phyloP scores from a whole-genome alignment of 2,113 vertebrate species.

The Pelobates fuscus region DNA sequence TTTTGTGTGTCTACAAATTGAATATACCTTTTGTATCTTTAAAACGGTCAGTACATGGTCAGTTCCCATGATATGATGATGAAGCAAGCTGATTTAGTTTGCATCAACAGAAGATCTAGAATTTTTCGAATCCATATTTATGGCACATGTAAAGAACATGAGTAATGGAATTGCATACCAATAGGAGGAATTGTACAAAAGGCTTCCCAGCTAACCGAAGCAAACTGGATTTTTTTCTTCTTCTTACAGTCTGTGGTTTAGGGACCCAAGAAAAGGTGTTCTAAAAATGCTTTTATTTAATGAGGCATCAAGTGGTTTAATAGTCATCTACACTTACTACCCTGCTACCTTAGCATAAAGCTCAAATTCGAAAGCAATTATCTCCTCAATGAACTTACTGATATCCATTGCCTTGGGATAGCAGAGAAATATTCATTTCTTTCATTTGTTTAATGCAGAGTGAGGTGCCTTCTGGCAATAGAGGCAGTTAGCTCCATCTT shows the following conservation, averaged over 20 bases:
- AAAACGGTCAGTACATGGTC: no score
- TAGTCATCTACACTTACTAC: conserved; percentile 18
- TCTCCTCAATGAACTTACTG: conserved; percentile 46
- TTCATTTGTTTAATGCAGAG: conserved; percentile 51
- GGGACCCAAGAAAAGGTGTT: conserved; percentile 14
- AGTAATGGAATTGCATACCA: conserved; percentile 7
- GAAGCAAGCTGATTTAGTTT: no score
- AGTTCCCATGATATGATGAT: no score
- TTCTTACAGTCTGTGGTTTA: conserved; percentile 3
- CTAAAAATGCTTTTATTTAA: conserved; percentile 31
- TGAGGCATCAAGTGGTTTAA: conserved; percentile 28
- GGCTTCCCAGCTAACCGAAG: conserved; percentile 13
- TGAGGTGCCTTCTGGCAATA: conserved; percentile 47
- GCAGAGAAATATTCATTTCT: conserved; percentile 44
- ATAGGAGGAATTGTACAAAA: conserved; percentile 2
- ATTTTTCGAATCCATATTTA: no score
- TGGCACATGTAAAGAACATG: no score
- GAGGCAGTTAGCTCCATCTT: conserved; percentile 46
- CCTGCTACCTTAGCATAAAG: conserved; percentile 29
- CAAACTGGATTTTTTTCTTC: conserved; percentile 20
- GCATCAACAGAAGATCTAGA: no score
- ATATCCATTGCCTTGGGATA: conserved; percentile 46
- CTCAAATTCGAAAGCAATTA: conserved; percentile 46
- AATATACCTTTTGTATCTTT: no score
- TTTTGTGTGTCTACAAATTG: no score